Conservation (phyloP, 2,797 vertebrate species). For the Nothura maculosa region DNA sequence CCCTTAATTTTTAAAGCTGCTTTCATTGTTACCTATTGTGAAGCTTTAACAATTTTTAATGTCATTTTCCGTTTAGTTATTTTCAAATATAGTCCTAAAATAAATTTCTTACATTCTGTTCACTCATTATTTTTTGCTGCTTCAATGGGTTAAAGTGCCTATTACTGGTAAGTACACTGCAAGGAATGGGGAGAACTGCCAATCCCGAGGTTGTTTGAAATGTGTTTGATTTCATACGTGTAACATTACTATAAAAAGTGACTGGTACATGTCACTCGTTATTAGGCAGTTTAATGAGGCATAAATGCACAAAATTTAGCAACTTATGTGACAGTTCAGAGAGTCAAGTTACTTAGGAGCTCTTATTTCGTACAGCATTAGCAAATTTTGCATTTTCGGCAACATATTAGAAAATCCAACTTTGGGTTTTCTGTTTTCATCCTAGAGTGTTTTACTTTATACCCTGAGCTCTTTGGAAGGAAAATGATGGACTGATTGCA, state of each 20-base stretch:
- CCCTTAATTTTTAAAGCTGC: constrained; percentile 50
- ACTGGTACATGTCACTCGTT: constrained; percentile 60
- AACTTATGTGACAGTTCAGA: constrained; percentile 55
- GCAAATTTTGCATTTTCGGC: background rate
- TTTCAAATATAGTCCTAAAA: constrained; percentile 58
- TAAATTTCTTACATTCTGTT: constrained; percentile 77
- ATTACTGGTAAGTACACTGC: constrained; percentile 94
- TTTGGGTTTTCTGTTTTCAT: background rate
- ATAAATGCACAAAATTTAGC: constrained; percentile 69
- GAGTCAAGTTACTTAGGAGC: background rate
- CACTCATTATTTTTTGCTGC: constrained; percentile 86
- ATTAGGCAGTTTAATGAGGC: constrained; percentile 62
- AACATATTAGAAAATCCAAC: background rate
- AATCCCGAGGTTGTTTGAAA: constrained; percentile 53
- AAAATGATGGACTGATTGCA: background rate
- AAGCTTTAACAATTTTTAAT: constrained; percentile 65
- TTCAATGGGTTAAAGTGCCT: constrained; percentile 90
- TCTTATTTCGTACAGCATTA: constrained; percentile 45
- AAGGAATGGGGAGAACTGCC: constrained; percentile 49
- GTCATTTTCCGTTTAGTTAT: constrained; percentile 34
- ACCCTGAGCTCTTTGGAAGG: background rate
- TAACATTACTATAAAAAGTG: constrained; percentile 44
- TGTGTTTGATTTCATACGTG: constrained; percentile 46
- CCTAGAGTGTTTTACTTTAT: background rate
- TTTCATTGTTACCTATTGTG: constrained; percentile 63